Conservation (phyloP, 2,888 invertebrate species). For the Acleris sparsana region DNA sequence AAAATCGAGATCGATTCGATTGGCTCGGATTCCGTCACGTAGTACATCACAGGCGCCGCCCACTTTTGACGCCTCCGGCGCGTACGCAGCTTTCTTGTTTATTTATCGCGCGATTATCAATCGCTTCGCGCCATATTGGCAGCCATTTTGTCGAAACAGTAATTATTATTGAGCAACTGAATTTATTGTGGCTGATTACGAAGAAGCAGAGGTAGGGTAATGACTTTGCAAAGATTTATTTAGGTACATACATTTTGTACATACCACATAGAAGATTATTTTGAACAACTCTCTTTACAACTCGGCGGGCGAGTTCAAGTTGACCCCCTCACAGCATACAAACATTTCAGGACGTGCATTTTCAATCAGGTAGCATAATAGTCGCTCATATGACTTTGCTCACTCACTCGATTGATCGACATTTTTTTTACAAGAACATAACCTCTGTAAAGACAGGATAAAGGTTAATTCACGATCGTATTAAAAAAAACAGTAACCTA, state of each 20-base stretch:
- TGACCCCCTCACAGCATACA: too few relatives aligned
- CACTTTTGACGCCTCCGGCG: conserved; percentile 81
- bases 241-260: neutral
- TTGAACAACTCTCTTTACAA: neutral
- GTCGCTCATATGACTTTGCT: too few relatives aligned
- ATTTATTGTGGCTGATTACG: conserved; percentile 40
- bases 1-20: conserved; percentile 80
- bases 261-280: neutral
- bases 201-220: neutral
- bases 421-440: too few relatives aligned
- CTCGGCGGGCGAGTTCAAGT: too few relatives aligned
- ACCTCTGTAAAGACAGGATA: too few relatives aligned
- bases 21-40: conserved; percentile 80
- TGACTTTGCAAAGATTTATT: neutral
- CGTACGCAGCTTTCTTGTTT: conserved; percentile 71
- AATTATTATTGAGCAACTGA: conserved; percentile 50
- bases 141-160: conserved; percentile 55
- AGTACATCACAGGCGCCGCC: conserved; percentile 77
- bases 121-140: conserved; percentile 56
- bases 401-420: too few relatives aligned
- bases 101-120: conserved; percentile 56
- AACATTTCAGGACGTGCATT: too few relatives aligned
- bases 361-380: too few relatives aligned
- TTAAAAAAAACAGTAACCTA: neutral
- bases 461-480: too few relatives aligned